A percentile compares a stretch with the other conserved stretches of the same genome.
Conservation (phyloP, 2,888 invertebrate species). For the Trachelus tabidus region DNA sequence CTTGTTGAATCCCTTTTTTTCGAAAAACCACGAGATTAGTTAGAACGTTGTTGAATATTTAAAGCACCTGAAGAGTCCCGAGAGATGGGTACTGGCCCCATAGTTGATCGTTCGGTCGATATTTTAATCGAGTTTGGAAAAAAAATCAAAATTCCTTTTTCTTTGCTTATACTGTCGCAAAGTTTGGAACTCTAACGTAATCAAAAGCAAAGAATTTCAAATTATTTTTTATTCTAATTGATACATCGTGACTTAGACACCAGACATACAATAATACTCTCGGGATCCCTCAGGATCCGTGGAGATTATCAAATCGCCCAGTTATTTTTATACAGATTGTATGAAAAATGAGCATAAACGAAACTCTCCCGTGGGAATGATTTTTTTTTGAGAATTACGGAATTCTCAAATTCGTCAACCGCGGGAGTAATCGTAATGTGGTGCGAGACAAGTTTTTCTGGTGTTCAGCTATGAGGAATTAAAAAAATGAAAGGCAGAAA, state of each 20-base stretch:
- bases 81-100: not conserved
- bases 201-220: not conserved
- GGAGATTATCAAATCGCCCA: constrained; percentile 49
- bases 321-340: constrained; percentile 63
- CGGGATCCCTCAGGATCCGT: constrained; percentile 34
- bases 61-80: not conserved
- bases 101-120: not conserved
- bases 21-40: constrained; percentile 16
- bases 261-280: not conserved
- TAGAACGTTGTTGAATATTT: constrained; percentile 52
- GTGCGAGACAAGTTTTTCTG: not conserved
- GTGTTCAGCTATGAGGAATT: not conserved
- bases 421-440: not conserved
- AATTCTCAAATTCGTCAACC: not conserved
- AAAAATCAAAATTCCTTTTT: constrained; percentile 11
- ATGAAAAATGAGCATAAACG: constrained; percentile 9
- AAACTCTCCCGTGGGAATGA: not conserved
- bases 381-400: not conserved
- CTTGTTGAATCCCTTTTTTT: constrained; percentile 26
- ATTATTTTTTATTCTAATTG: not conserved
- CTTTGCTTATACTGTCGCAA: not conserved
- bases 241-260: not conserved
- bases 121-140: not conserved
- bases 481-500: constrained; percentile 7
- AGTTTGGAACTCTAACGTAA: not conserved